Evolutionary conservation across 2,888 invertebrate genomes (phyloP).

Genomic region (Coleophora flavipennella): DNA sequence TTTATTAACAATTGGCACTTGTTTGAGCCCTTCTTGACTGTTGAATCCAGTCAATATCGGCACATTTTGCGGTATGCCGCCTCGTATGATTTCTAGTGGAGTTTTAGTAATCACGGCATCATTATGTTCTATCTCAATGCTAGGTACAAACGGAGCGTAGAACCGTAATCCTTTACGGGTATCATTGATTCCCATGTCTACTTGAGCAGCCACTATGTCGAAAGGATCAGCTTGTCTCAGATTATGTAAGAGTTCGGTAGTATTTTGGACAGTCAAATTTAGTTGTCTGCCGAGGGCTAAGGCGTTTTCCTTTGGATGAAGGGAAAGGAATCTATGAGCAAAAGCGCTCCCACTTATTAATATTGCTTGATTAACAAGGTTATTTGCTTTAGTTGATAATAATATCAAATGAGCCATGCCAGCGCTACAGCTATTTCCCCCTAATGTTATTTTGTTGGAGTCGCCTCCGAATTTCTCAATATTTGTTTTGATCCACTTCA

Average conservation of each 20-base stretch:
- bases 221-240: constrained; percentile 17
- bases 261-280: constrained; percentile 13
- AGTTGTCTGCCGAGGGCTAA: constrained; percentile 17
- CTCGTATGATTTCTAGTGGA: constrained; percentile 29
- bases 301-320: constrained; percentile 18
- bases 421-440: constrained; percentile 37
- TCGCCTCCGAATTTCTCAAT: constrained; percentile 32
- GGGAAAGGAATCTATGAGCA: constrained; percentile 20
- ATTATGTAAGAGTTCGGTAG: constrained; percentile 11
- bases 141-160: constrained; percentile 33
- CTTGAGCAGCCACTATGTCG: constrained; percentile 22
- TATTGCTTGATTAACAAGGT: constrained; percentile 23
- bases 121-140: constrained; percentile 33
- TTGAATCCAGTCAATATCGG: constrained; percentile 45
- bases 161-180: constrained; percentile 16
- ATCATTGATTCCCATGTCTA: constrained; percentile 14
- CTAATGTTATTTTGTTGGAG: constrained; percentile 25
- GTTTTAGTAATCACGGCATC: constrained; percentile 33
- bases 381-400: constrained; percentile 26
- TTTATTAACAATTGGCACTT: constrained; percentile 13
- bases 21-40: constrained; percentile 34
- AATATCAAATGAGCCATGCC: constrained; percentile 30
- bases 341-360: constrained; percentile 24
- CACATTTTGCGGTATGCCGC: constrained; percentile 33
- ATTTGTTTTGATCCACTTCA: constrained; percentile 33